Evolutionary conservation across 2,113 vertebrate genomes (phyloP).

Genomic region (Pardalotus punctatus): DNA sequence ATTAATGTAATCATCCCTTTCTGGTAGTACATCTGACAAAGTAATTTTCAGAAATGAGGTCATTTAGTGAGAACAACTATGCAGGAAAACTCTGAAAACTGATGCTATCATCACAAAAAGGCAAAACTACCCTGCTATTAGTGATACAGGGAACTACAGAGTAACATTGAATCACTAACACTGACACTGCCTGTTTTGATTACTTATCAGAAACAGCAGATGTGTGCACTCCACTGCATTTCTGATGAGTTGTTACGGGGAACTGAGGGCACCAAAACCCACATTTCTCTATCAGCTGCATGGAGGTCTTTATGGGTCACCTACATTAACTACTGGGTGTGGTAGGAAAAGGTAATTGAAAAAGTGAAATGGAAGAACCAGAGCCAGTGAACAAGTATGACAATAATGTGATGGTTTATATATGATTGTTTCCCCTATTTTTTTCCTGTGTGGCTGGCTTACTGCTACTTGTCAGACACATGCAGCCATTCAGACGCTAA

Average conservation of each 20-base stretch:
- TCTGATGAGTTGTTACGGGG: neutral
- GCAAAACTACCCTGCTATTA: neutral
- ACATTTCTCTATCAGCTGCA: neutral
- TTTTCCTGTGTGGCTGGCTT: neutral
- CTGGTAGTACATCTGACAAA: neutral
- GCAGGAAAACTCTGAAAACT: neutral
- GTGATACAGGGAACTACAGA: neutral
- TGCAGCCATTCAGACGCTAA: neutral
- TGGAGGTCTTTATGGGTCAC: neutral
- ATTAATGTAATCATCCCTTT: neutral
- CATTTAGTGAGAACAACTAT: neutral
- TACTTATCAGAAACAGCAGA: neutral
- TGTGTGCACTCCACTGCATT: neutral
- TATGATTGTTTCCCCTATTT: neutral
- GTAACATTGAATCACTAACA: neutral
- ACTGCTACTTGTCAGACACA: neutral
- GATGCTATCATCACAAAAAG: neutral
- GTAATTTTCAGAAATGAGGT: neutral
- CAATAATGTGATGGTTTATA: neutral
- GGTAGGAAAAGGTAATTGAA: neutral
- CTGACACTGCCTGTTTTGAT: neutral
- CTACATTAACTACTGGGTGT: neutral
- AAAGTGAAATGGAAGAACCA: neutral
- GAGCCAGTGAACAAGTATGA: neutral
- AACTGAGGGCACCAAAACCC: neutral